Evolutionary conservation across 1,140 invertebrate genomes (phyloP).

Genomic region (Drosophila tropicalis): DNA sequence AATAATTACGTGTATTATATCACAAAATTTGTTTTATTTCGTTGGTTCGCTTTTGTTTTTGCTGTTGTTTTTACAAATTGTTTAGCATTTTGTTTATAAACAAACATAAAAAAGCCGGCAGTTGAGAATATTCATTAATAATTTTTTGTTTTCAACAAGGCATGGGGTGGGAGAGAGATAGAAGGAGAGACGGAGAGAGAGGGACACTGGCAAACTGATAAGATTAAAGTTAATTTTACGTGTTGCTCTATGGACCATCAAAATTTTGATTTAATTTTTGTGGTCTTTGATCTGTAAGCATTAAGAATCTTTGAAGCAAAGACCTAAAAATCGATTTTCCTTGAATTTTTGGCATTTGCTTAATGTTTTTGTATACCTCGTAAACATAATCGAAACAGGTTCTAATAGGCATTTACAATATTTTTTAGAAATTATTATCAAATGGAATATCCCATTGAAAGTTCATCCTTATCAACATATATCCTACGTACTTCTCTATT

Average conservation of each 20-base stretch:
- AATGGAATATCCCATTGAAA: no score
- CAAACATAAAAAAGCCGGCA: slow-evolving; percentile 24
- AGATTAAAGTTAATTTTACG: neutral
- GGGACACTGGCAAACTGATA: neutral
- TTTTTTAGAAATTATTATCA: no score
- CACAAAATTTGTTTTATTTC: slow-evolving; percentile 19
- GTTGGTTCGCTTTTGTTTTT: neutral
- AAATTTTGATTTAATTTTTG: slow-evolving; percentile 13
- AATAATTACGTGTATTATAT: slow-evolving; percentile 37
- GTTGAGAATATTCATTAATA: slow-evolving; percentile 26
- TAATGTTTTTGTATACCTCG: neutral
- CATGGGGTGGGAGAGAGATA: neutral
- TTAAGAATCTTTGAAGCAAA: slow-evolving; percentile 9
- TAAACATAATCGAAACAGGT: slow-evolving; percentile 25
- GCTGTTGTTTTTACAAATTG: neutral
- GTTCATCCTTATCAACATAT: no score
- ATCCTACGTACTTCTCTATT: no score
- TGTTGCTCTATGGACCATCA: neutral
- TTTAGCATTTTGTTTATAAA: slow-evolving; percentile 38
- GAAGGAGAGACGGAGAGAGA: neutral
- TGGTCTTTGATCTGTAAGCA: slow-evolving; percentile 7
- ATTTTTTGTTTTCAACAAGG: neutral
- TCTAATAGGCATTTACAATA: no score
- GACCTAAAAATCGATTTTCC: slow-evolving; percentile 15
- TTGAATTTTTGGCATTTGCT: neutral